These are phyloP conservation scores for Sciurus carolinensis DNA, from an alignment of 2,797 vertebrate species.

Conservation along the genomic window DNA sequence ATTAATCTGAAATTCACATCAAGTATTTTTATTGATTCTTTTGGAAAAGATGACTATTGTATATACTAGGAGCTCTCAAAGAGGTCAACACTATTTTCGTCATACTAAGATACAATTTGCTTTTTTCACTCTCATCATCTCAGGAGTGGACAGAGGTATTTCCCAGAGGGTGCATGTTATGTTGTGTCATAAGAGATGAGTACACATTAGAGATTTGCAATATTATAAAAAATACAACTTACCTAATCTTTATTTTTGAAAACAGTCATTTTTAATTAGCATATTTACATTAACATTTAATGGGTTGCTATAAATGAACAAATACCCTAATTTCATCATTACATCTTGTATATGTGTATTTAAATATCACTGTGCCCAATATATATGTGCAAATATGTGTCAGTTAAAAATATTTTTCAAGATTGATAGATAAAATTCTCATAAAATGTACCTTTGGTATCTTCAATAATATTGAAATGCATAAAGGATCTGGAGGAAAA, in stretches of 20 bases:
- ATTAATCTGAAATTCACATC: neutral
- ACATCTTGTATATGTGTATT: too few relatives aligned
- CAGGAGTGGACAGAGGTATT: neutral
- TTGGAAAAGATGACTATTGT: neutral
- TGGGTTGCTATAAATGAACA: neutral
- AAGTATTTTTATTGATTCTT: neutral
- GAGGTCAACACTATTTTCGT: neutral
- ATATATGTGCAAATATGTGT: neutral
- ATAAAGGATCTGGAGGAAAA: neutral
- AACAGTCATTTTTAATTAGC: neutral
- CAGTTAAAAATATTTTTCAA: neutral
- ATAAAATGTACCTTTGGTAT: neutral
- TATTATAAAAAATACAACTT: neutral
- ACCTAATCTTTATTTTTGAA: neutral
- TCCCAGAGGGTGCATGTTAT: neutral
- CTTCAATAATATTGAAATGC: neutral
- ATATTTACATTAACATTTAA: neutral
- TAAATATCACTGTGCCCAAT: neutral
- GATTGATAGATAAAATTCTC: neutral
- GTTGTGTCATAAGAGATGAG: neutral
- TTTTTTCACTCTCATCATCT: neutral
- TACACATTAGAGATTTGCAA: neutral
- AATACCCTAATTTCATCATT: neutral
- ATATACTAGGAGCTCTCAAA: neutral
- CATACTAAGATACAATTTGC: neutral